Conservation (phyloP, 2,113 vertebrate species). For the Dolichallabes microphthalmus region DNA sequence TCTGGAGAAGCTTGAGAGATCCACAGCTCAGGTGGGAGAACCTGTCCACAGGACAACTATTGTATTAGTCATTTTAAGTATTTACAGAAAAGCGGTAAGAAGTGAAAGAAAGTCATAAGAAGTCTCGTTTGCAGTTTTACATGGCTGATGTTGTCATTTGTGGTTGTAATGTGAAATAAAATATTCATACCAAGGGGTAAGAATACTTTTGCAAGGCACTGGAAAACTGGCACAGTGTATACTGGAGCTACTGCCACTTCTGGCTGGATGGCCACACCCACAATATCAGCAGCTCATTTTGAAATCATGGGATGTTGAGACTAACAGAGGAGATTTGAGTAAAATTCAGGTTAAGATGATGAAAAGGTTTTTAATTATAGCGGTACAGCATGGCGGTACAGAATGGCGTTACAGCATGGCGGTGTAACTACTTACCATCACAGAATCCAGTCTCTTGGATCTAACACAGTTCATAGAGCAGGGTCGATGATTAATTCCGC, state of each 20-base stretch:
- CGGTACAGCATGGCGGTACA: not conserved
- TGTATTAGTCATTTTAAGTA: too few species aligned
- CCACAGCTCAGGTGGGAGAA: too few species aligned
- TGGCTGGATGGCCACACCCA: not conserved
- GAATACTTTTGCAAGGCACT: too few species aligned
- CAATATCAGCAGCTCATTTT: not conserved
- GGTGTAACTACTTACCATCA: not conserved
- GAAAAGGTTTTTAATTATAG: not conserved
- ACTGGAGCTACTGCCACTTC: not conserved
- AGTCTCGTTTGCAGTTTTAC: too few species aligned
- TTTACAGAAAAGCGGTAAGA: too few species aligned
- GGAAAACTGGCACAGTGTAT: too few species aligned
- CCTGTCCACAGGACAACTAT: too few species aligned
- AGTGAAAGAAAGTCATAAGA: too few species aligned
- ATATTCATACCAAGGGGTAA: too few species aligned
- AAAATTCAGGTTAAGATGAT: not conserved
- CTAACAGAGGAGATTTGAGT: not conserved
- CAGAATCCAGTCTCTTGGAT: not conserved
- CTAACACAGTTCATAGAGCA: not conserved
- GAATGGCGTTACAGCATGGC: not conserved
- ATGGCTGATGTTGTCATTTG: too few species aligned
- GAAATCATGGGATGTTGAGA: not conserved
- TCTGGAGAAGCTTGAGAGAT: too few species aligned
- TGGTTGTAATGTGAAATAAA: too few species aligned
- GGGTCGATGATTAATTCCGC: not conserved